Evolutionary conservation across 2,113 vertebrate genomes (phyloP).

Genomic region (Macroglossus sobrinus): DNA sequence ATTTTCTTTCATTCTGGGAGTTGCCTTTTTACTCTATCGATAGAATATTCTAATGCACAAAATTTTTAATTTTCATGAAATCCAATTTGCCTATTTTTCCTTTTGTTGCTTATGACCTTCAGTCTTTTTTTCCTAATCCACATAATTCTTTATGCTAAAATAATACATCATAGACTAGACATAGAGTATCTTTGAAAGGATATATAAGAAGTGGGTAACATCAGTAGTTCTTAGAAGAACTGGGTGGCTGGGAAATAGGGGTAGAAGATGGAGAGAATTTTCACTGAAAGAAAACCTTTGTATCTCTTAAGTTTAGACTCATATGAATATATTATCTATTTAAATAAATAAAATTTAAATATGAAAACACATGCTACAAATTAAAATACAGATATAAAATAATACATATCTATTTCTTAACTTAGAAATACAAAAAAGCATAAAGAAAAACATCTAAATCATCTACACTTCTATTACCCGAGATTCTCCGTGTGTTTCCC

Average conservation of each 20-base stretch:
- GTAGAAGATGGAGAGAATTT: neutral
- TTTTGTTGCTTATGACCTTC: neutral
- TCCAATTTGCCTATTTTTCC: neutral
- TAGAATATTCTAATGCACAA: neutral
- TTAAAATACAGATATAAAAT: neutral
- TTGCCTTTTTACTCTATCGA: neutral
- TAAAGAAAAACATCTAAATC: neutral
- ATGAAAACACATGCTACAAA: neutral
- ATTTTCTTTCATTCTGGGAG: neutral
- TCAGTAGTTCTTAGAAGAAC: neutral
- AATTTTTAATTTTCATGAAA: neutral
- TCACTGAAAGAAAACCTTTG: neutral
- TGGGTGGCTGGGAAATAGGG: neutral
- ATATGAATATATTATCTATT: neutral
- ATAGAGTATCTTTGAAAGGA: neutral
- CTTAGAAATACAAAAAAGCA: neutral
- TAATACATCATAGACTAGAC: neutral
- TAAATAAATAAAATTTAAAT: conserved; percentile 13
- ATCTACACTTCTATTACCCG: neutral
- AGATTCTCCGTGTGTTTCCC: neutral
- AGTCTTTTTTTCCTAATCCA: neutral
- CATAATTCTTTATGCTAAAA: neutral
- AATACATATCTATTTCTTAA: neutral
- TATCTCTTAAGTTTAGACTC: neutral
- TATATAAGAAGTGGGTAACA: neutral